Evolutionary conservation across 2,888 invertebrate species (phyloP).

Genomic region (Acrobasis suavella): DNA sequence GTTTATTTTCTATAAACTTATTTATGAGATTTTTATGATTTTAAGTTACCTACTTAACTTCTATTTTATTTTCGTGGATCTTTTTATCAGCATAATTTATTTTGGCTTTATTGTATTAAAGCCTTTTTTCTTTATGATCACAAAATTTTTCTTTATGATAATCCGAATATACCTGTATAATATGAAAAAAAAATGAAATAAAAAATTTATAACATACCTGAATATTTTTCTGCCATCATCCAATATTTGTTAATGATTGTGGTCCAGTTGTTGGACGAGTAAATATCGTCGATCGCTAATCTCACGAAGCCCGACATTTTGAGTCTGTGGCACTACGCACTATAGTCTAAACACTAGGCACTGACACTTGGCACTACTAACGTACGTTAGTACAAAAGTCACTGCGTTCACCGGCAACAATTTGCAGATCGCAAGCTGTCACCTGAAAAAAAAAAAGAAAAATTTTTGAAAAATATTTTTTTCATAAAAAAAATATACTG

Average conservation of each 20-base stretch:
- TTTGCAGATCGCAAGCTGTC: slow-evolving; percentile 69
- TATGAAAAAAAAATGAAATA: slow-evolving; percentile 11
- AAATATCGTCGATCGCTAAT: slow-evolving; percentile 85
- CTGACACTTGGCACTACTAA: slow-evolving; percentile 58
- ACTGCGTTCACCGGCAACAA: slow-evolving; percentile 56
- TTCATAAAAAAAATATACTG: no score
- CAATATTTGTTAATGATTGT: slow-evolving; percentile 87
- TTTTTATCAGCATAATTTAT: no score
- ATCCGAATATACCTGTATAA: no score
- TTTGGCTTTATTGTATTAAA: no score
- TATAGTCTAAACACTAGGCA: slow-evolving; percentile 48
- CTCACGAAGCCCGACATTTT: slow-evolving; percentile 85
- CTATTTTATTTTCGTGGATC: no score
- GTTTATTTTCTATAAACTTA: no score
- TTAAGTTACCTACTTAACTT: no score
- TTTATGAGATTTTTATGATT: no score
- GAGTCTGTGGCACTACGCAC: slow-evolving; percentile 41
- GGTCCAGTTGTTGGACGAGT: slow-evolving; percentile 84
- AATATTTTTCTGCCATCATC: slow-evolving; percentile 87
- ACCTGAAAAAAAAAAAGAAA: slow-evolving; percentile 60
- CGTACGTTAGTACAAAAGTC: slow-evolving; percentile 38
- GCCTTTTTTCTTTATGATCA: no score
- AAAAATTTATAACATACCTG: slow-evolving; percentile 77
- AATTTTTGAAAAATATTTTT: background rate
- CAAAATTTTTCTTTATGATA: no score